Conservation (phyloP, 2,888 invertebrate genomes). For the Esperia sulphurella region DNA sequence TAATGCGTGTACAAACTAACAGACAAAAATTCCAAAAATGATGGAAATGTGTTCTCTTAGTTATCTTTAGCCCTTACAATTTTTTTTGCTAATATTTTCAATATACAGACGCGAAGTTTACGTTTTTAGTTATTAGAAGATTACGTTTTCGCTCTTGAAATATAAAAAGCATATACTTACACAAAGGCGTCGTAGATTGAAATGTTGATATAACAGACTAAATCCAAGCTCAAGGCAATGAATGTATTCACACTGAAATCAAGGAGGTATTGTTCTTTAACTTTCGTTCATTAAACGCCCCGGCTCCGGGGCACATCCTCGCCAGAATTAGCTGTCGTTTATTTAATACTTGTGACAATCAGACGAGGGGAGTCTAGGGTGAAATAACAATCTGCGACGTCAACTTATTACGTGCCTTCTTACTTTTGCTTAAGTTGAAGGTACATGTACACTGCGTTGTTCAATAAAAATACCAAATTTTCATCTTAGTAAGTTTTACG, state of each 20-base stretch:
- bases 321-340: slow-evolving; percentile 55
- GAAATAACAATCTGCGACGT: slow-evolving; percentile 50
- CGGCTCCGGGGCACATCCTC: slow-evolving; percentile 36
- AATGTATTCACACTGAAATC: slow-evolving; percentile 32
- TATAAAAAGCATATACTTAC: too few relatives aligned
- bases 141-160: too few relatives aligned
- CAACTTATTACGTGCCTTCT: slow-evolving; percentile 47
- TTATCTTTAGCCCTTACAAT: too few relatives aligned
- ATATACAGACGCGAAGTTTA: too few relatives aligned
- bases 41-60: too few relatives aligned
- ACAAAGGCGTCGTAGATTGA: neutral
- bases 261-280: slow-evolving; percentile 38
- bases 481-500: too few relatives aligned
- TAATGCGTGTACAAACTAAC: too few relatives aligned
- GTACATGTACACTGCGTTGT: slow-evolving; percentile 12
- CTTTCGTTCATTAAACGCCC: slow-evolving; percentile 43
- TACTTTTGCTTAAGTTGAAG: slow-evolving; percentile 29
- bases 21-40: too few relatives aligned
- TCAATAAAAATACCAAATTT: too few relatives aligned
- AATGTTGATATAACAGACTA: slow-evolving; percentile 4
- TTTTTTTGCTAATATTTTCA: too few relatives aligned
- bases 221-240: slow-evolving; percentile 11
- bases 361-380: slow-evolving; percentile 31
- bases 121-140: too few relatives aligned
- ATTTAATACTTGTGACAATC: slow-evolving; percentile 63